Percentiles rank a stretch among this genome's conserved stretches.
Conservation (phyloP, 2,888 invertebrate species). For the Noctua comes region DNA sequence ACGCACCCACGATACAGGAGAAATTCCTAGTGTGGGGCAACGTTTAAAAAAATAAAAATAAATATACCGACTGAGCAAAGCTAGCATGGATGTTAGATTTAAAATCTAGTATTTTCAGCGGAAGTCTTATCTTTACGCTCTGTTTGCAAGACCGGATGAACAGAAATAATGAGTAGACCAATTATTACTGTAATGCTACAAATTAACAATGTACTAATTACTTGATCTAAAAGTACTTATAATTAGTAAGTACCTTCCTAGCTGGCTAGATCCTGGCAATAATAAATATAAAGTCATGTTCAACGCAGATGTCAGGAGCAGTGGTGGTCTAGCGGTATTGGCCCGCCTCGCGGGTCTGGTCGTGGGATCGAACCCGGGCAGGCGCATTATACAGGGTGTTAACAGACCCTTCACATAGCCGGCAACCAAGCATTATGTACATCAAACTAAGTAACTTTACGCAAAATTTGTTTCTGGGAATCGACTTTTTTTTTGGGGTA, state of each 20-base stretch:
- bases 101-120: background rate
- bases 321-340: too few species aligned
- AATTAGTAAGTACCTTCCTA: background rate
- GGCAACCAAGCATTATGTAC: too few species aligned
- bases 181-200: conserved; percentile 22
- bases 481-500: too few species aligned
- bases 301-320: background rate
- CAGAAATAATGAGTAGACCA: conserved; percentile 5
- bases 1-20: too few species aligned
- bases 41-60: too few species aligned
- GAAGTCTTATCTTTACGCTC: conserved; percentile 21
- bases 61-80: background rate
- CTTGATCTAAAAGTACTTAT: background rate
- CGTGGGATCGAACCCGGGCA: too few species aligned
- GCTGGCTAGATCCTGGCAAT: background rate
- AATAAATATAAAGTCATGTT: background rate
- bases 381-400: too few species aligned
- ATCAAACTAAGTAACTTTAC: too few species aligned
- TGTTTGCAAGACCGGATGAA: conserved; percentile 29
- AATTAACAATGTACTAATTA: background rate
- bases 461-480: too few species aligned
- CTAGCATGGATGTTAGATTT: background rate
- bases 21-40: too few species aligned
- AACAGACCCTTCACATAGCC: too few species aligned
- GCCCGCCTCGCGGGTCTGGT: too few species aligned